Evolutionary conservation across 2,113 vertebrate genomes (phyloP).

Genomic region (Ascaphus truei): DNA sequence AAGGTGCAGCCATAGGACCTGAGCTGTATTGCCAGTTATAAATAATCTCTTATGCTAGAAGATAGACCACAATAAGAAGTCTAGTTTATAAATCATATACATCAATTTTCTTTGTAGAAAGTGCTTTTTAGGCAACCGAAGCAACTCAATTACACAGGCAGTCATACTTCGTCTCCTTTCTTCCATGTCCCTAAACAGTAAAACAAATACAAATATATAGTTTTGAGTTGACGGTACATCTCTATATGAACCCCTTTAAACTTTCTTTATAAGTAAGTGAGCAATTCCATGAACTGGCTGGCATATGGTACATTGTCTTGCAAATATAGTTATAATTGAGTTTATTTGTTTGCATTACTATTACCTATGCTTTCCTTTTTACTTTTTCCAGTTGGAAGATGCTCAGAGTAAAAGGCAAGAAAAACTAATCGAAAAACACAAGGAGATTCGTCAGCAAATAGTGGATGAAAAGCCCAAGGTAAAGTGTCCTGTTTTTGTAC

Average conservation of each 20-base stretch:
- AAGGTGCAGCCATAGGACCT: background rate
- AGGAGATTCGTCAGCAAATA: conserved; percentile 94
- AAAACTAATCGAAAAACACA: conserved; percentile 87
- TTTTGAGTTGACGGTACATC: no score
- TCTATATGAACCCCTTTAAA: no score
- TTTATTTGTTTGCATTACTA: background rate
- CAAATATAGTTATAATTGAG: no score
- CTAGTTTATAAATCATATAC: conserved; percentile 7
- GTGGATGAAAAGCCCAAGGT: conserved; percentile 96
- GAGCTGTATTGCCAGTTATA: background rate
- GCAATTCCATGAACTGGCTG: no score
- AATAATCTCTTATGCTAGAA: background rate
- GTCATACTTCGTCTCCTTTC: background rate
- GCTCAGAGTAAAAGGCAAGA: conserved; percentile 92
- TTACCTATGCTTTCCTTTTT: background rate
- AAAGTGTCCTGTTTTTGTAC: conserved; percentile 40
- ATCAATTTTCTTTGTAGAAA: conserved; percentile 14
- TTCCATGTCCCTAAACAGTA: background rate
- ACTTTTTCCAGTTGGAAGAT: conserved; percentile 81
- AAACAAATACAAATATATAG: no score
- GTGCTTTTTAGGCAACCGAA: background rate
- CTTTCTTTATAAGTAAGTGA: no score
- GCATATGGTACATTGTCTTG: no score
- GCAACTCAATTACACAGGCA: conserved; percentile 7
- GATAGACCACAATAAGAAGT: background rate